Base-by-base conservation (phyloP, 1,140 invertebrate species). In the Penaeus chinensis region DNA sequence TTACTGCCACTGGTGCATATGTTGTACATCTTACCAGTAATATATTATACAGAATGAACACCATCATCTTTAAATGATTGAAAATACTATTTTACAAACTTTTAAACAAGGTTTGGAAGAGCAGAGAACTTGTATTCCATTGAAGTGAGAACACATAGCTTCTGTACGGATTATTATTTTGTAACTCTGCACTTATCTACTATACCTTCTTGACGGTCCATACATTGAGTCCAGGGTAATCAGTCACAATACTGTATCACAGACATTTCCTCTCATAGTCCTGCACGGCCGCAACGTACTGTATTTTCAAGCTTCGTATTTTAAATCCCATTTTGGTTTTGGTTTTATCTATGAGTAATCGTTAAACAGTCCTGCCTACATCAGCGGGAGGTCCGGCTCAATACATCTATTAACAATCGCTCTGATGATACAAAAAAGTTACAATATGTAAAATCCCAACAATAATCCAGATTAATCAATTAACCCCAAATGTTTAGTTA, bases 21-120 rank as follows among this genome's bases (percentile, higher is more conserved):
- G 86, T 87, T 87, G 86, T 87, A 87, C 86, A 87, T 83, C 80
- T 87, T 83, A 87, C 86, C 86, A 87, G 86, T 77, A 87, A 54
- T 83, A 76, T 71, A 86, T 87, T 82, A 87, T 83, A 87, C 80
- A 87, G 86, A 87, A 87, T 87, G 86, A 87, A 87, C 86, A 87
- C 86, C 86, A 87, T 76, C 85, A 87, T 82, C 71, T 76, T 82
- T 63, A 87, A 82, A 87, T 87, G 37, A 87, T 54, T 87, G 66
- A 87, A 87, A 87, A 87, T 83, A 87, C 86, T 87, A 87, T 82
- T 87, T 87, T 87, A 82, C 79, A 82, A 87, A 87, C 66, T 83
- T 87, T 87, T 63, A 83, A 87, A 87, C 79, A 77, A 82, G 80
- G 87, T 88, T 84, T 88, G 87, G 87, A 88, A 88, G 87, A 88